A percentile compares a stretch with the other conserved stretches of the same genome.
Evolutionary conservation across 2,113 vertebrate species (phyloP).

Genomic region (Emydura subglobosa): DNA sequence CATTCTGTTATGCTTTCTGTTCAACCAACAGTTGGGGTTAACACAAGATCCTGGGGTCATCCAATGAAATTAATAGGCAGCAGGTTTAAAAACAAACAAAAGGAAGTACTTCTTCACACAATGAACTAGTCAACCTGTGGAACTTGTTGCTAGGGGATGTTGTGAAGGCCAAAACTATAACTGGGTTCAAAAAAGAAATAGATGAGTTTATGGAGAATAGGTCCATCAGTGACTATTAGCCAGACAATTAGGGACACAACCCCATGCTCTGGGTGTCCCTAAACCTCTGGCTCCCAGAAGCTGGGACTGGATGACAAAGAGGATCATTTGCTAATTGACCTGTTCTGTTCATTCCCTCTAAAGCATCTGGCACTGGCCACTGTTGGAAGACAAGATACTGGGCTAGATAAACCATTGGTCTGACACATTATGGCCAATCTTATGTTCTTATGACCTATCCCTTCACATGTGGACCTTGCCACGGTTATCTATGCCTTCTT

Average conservation of each 20-base stretch:
- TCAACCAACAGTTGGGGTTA: not conserved
- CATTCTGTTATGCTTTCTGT: not conserved
- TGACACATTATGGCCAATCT: not conserved
- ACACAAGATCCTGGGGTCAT: not conserved
- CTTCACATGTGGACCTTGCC: not conserved
- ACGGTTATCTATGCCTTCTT: constrained; percentile 1
- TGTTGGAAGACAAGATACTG: not conserved
- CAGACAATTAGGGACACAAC: not conserved
- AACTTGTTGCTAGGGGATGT: not conserved
- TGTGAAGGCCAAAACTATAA: not conserved
- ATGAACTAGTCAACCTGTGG: not conserved
- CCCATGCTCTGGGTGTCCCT: not conserved
- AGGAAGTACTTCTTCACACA: not conserved
- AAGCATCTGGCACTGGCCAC: not conserved
- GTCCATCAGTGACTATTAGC: not conserved
- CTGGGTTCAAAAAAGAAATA: not conserved
- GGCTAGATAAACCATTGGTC: not conserved
- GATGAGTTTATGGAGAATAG: not conserved
- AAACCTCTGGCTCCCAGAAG: not conserved
- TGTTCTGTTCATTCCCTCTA: not conserved
- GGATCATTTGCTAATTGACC: not conserved
- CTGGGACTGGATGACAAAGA: not conserved
- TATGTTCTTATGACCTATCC: not conserved
- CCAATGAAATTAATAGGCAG: not conserved
- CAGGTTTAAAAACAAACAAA: not conserved